Base-by-base conservation (phyloP, 2,888 invertebrate genomes). In the Cephus runcator region DNA sequence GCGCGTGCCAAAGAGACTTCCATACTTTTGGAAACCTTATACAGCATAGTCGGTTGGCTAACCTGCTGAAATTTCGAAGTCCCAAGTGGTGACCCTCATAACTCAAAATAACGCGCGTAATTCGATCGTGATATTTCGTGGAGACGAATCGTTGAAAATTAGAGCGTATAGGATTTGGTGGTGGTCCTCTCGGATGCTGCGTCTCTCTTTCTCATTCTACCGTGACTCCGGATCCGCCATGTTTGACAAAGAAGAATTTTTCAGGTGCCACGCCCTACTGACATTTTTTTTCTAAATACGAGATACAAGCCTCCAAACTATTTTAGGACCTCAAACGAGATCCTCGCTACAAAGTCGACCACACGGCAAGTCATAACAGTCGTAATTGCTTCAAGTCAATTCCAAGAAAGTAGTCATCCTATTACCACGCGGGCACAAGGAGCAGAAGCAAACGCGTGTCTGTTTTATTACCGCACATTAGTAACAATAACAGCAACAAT, bases 41-140 rank as follows among this genome's bases (percentile, higher is more conserved):
- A 31, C 34, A 71, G 34, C 31, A 56, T 56, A 23, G 23, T 6
- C 23, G 71, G 71, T 71, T 33, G 71, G 31, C 71, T 33, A 71
- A 71, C 31, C 56, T 56, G 56, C 9, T 56, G 56, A 56, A 56
- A 56, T 9, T 56, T 56, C 56, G 2, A 56, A 23, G 56, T 36
- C 69, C 71, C 71, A 23, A 71, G 33, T 3, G 71, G 71, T 15
- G 71, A 71, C 71, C 71, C 75, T 75, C 75, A 75, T 76, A 78
- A 78, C 78, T 78, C 78, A 76, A 75, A 78, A 75, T 76, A 78
- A 78, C 76, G 73, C 56, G 74, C 77, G 78, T 76, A 78, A 78
- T 78, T 73, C 73, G 78, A 78, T 75, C 76, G 73, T 71, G 36
- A 74, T 75, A 77, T 78, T 78, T 76, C 71, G 71, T 56, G 56